A percentile compares a stretch with the other conserved stretches of the same genome.
phyloP scores from a whole-genome alignment of 2,888 invertebrate species.

The Ommatoiulus sabulosus region DNA sequence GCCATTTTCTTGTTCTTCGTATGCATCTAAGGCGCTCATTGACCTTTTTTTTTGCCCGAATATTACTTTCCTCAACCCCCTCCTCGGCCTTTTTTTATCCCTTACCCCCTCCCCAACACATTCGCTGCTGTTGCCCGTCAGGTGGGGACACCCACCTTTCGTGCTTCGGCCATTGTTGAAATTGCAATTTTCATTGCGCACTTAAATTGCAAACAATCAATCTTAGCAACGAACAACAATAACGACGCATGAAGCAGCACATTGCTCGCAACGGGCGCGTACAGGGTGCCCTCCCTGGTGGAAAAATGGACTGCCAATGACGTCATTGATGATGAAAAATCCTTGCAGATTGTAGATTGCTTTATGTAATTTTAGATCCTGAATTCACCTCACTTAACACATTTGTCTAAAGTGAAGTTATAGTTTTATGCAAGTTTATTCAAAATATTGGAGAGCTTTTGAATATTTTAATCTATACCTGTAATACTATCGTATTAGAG shows the following conservation, averaged over 20 bases:
- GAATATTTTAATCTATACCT: too few species aligned
- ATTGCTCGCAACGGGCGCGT: background rate
- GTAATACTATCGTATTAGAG: too few species aligned
- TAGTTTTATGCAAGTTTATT: too few species aligned
- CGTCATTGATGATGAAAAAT: background rate
- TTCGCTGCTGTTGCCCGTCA: conserved; percentile 18
- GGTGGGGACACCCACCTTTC: conserved; percentile 45
- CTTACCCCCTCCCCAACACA: conserved; percentile 22
- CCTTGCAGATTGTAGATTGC: background rate
- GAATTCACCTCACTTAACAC: too few species aligned
- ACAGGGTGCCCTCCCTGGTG: background rate
- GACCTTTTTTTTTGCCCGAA: conserved; percentile 29
- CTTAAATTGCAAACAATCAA: conserved; percentile 50
- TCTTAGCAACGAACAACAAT: conserved; percentile 31
- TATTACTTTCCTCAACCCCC: conserved; percentile 36
- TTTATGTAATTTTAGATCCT: too few species aligned
- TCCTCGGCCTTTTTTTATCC: background rate
- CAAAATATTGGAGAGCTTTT: too few species aligned
- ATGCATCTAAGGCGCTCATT: conserved; percentile 48
- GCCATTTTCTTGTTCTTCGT: conserved; percentile 23
- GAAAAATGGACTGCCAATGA: background rate
- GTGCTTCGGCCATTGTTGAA: conserved; percentile 50
- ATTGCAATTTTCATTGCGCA: conserved; percentile 52
- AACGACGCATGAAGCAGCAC: conserved; percentile 44
- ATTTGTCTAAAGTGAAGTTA: too few species aligned